phyloP scores from a whole-genome alignment of 92 coral and sea anemone genomes.

The Actinernus sp. region DNA sequence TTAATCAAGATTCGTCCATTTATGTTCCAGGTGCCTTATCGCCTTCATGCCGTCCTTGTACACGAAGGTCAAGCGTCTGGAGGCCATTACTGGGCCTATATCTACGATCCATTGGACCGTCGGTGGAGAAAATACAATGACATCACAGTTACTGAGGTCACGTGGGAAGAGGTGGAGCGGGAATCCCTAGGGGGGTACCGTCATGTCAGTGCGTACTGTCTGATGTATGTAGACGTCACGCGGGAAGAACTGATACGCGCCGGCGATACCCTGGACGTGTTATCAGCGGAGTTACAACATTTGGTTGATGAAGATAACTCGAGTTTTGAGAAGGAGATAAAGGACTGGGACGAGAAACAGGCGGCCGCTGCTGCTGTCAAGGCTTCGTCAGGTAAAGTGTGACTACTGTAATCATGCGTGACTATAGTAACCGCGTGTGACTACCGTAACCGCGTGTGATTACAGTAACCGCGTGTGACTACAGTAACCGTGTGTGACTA shows the following conservation, averaged over 20 bases:
- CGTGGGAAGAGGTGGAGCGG: slow-evolving; percentile 94
- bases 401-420: neutral
- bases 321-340: slow-evolving; percentile 77
- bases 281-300: slow-evolving; percentile 73
- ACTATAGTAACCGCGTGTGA: too few species aligned
- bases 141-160: slow-evolving; percentile 90
- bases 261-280: slow-evolving; percentile 39
- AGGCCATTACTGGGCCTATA: slow-evolving; percentile 97
- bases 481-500: too few species aligned
- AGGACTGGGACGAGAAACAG: slow-evolving; percentile 91
- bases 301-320: slow-evolving; percentile 85
- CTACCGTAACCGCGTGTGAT: too few species aligned
- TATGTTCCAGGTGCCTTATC: slow-evolving; percentile 67
- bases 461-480: too few species aligned
- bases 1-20: too few species aligned
- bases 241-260: slow-evolving; percentile 72
- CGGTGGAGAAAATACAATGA: slow-evolving; percentile 92
- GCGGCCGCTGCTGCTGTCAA: slow-evolving; percentile 12
- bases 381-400: slow-evolving; percentile 10
- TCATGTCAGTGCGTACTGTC: slow-evolving; percentile 92
- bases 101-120: slow-evolving; percentile 72
- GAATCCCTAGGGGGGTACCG: slow-evolving; percentile 92
- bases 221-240: slow-evolving; percentile 81
- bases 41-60: slow-evolving; percentile 91
- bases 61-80: slow-evolving; percentile 95